Conservation (phyloP, 2,888 invertebrate species). For the Catocala fraxini region DNA sequence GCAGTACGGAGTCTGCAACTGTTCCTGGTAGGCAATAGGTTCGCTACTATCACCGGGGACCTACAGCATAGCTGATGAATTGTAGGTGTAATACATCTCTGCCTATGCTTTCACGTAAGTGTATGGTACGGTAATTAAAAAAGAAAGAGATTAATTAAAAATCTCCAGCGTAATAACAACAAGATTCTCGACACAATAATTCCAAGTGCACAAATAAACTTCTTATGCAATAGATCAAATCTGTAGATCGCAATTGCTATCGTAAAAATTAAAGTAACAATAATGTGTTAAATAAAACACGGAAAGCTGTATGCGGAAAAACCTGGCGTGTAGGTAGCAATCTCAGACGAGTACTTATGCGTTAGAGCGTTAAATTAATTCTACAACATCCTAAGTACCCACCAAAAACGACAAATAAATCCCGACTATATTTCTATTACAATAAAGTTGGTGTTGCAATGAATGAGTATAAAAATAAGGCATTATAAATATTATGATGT, state of each 20-base stretch:
- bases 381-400: constrained; percentile 49
- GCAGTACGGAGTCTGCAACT: too few relatives aligned
- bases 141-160: neutral
- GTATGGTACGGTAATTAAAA: neutral
- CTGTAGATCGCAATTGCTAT: neutral
- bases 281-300: constrained; percentile 65
- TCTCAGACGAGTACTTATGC: constrained; percentile 65
- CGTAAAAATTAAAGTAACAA: constrained; percentile 50
- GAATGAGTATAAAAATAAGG: constrained; percentile 62
- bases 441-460: constrained; percentile 40
- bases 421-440: constrained; percentile 11
- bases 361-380: constrained; percentile 57
- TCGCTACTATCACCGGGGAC: too few relatives aligned
- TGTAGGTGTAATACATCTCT: too few relatives aligned
- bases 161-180: too few relatives aligned
- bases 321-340: constrained; percentile 76
- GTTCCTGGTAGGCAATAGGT: too few relatives aligned
- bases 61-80: too few relatives aligned
- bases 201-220: neutral
- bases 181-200: too few relatives aligned
- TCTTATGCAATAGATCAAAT: constrained; percentile 10
- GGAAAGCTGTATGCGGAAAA: constrained; percentile 84
- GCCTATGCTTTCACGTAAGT: too few relatives aligned
- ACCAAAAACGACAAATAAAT: constrained; percentile 22
- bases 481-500: constrained; percentile 81